Conservation (phyloP, 2,888 invertebrate genomes). For the Diaprepes abbreviatus region DNA sequence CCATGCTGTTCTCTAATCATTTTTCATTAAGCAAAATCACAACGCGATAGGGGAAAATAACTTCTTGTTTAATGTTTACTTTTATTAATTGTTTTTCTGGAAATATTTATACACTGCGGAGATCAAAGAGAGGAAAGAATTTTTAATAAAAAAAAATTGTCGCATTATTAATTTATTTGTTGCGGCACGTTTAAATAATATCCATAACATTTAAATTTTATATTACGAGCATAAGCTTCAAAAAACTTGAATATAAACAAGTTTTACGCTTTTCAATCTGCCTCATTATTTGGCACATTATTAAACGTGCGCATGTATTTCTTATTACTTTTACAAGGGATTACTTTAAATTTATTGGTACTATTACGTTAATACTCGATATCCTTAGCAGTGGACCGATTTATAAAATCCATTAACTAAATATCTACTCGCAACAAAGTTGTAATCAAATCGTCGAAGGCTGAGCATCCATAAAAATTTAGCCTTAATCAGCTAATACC, state of each 20-base stretch:
- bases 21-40: slow-evolving; percentile 23
- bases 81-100: background rate
- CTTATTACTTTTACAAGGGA: background rate
- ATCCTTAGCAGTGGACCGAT: background rate
- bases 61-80: background rate
- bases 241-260: too few relatives aligned
- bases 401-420: slow-evolving; percentile 19
- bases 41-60: slow-evolving; percentile 1
- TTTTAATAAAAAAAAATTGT: too few relatives aligned
- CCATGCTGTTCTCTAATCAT: slow-evolving; percentile 18
- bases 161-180: too few relatives aligned
- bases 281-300: background rate
- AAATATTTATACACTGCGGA: background rate
- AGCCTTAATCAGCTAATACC: slow-evolving; percentile 22
- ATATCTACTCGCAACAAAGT: slow-evolving; percentile 17
- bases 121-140: too few relatives aligned
- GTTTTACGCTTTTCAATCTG: too few relatives aligned
- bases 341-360: slow-evolving; percentile 1
- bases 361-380: background rate
- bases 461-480: slow-evolving; percentile 16
- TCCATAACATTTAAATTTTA: too few relatives aligned
- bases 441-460: slow-evolving; percentile 10
- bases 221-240: too few relatives aligned
- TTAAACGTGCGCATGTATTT: background rate
- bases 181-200: too few relatives aligned